Conservation (phyloP, 2,797 vertebrate species). For the Vultur gryphus region DNA sequence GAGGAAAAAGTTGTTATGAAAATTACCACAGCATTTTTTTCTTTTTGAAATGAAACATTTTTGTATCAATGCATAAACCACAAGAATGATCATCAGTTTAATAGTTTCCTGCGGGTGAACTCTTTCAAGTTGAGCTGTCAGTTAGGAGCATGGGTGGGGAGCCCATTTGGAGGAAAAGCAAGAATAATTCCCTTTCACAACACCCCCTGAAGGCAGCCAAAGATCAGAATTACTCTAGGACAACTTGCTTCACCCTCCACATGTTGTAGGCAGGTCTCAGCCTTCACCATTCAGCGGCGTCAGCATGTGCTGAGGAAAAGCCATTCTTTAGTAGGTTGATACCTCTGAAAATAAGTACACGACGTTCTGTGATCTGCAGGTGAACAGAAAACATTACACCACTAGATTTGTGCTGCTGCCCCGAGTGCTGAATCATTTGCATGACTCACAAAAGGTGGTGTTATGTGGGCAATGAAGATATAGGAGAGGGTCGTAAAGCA, state of each 20-base stretch:
- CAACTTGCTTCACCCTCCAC: neutral
- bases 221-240: neutral
- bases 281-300: neutral
- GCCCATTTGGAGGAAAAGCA: slow-evolving; percentile 12
- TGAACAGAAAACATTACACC: neutral
- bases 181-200: slow-evolving; percentile 37
- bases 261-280: neutral
- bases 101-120: slow-evolving; percentile 71
- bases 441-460: neutral
- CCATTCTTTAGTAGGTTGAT: neutral
- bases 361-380: neutral
- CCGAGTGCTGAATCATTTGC: neutral
- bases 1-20: slow-evolving; percentile 71
- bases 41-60: slow-evolving; percentile 40
- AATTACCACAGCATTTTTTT: slow-evolving; percentile 54
- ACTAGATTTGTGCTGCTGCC: neutral
- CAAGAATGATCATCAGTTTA: slow-evolving; percentile 75
- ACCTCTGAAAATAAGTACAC: neutral
- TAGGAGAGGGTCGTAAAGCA: neutral
- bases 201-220: slow-evolving; percentile 19
- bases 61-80: slow-evolving; percentile 72
- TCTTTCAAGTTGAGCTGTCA: slow-evolving; percentile 72
- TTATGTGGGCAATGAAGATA: neutral
- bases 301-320: neutral
- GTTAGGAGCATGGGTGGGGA: slow-evolving; percentile 56